Percentiles rank a stretch among this genome's conserved stretches.
phyloP scores from a whole-genome alignment of 2,888 invertebrate species.

The Alentia gelatinosa region DNA sequence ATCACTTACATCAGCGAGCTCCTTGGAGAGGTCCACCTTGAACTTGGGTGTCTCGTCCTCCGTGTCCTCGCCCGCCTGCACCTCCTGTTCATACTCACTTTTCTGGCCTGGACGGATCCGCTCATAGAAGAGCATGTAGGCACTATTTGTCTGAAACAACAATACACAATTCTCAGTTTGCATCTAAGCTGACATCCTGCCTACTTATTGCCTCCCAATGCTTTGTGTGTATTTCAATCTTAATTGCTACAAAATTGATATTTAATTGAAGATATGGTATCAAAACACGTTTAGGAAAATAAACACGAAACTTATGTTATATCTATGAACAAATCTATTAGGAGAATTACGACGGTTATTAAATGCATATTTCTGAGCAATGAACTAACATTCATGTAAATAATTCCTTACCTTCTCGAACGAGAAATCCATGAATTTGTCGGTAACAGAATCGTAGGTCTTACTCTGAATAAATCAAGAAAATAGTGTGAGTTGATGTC shows the following conservation, averaged over 20 bases:
- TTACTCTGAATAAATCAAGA: conserved; percentile 89
- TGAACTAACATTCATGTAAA: background rate
- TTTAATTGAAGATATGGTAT: no score
- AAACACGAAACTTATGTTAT: no score
- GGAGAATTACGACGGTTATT: no score
- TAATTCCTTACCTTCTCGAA: conserved; percentile 88
- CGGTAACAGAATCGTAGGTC: conserved; percentile 97
- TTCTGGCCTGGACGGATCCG: conserved; percentile 80
- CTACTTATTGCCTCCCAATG: no score
- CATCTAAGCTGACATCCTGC: no score
- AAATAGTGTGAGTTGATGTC: background rate
- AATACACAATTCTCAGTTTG: no score
- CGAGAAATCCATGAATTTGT: conserved; percentile 98
- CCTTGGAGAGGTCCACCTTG: conserved; percentile 86
- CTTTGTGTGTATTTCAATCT: no score
- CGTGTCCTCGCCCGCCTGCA: conserved; percentile 65
- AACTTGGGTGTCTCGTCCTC: conserved; percentile 75
- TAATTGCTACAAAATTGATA: no score
- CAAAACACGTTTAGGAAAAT: no score
- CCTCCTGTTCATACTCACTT: conserved; percentile 58
- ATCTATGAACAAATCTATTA: no score
- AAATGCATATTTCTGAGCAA: background rate
- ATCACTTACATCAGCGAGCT: conserved; percentile 86
- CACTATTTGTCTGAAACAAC: conserved; percentile 89
- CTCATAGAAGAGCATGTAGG: conserved; percentile 98